Base-by-base conservation (phyloP, 2,113 vertebrate genomes). In the Cavia porcellus region DNA sequence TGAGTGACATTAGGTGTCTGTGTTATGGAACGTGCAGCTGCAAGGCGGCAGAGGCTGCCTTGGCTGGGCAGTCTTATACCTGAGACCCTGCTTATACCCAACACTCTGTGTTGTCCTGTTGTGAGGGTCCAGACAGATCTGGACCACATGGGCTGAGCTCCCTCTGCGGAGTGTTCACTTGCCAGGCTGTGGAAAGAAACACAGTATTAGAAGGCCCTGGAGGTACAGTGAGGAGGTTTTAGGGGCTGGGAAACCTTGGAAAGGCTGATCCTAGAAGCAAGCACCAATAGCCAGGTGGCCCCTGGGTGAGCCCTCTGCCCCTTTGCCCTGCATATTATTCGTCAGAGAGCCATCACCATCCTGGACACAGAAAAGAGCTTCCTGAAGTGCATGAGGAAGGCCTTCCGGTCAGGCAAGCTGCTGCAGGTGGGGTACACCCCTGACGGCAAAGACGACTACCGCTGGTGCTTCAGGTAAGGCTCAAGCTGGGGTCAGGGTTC, bases 361-460 rank as follows among this genome's bases (percentile, higher is more conserved):
- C 55, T 99, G 98, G 99, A 99, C 97, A 99, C 99, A 11, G 99
- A 99, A 98, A 99, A 98, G 96, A 99, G 98, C 90, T 98, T 99
- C 96, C 98, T 99, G 57, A 96, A 96, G 86, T 99, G 99, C 47
- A 95, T 99, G 94, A 99, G 98, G 95, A 98, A 57, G 80, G 99
- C 96, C 0, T 98, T 99, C 92, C 99, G 99, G 22, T 99, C 99
- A 0, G 99, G 99, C 90, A 99, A 99, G 97, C 98, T 98, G 92
- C 99, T 99, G 96, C 98, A 99, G 85, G 99, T 99, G 88, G 98
- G 99, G 38, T 97, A 98, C 22, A 98, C 97, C 1, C 98, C 98
- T 0, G 99, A 99, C 0, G 98, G 98, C 89, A 98, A 99, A 80
- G 98, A 99, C 1, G 99, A 99, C 97, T 96, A 96, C 85, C 99